Percentiles rank a stretch among this genome's conserved stretches.
Evolutionary conservation across 2,113 vertebrate genomes (phyloP).

Genomic region (Pseudopipra pipra): DNA sequence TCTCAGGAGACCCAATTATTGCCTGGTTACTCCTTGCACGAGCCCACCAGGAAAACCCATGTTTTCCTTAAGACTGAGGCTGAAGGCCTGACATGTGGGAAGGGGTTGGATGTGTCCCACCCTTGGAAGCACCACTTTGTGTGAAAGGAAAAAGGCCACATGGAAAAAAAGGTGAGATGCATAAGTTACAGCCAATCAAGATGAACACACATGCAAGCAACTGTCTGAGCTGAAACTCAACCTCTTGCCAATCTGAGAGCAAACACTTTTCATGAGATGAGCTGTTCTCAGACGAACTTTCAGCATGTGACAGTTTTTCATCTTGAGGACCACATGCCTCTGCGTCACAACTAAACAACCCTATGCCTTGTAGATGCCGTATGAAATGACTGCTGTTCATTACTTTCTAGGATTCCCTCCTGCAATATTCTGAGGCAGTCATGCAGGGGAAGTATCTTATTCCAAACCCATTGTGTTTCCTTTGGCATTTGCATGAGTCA

Average conservation of each 20-base stretch:
- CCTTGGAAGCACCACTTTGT: not conserved
- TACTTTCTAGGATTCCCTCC: not conserved
- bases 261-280: not conserved
- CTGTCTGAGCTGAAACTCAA: not conserved
- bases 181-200: not conserved
- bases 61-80: not conserved
- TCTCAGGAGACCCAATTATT: not conserved
- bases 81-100: not conserved
- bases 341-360: not conserved
- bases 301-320: not conserved
- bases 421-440: not conserved
- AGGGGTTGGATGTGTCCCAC: not conserved
- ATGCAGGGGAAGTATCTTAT: not conserved
- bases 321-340: not conserved
- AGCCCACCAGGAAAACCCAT: not conserved
- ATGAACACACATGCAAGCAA: rapidly evolving
- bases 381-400: not conserved
- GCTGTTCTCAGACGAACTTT: not conserved
- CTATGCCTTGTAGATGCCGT: not conserved
- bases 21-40: not conserved
- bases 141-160: not conserved
- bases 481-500: not conserved
- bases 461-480: conserved; percentile 4
- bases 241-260: not conserved
- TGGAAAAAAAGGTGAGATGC: not conserved